phyloP scores from a whole-genome alignment of 2,888 invertebrate species.

The Lapara coniferarum region DNA sequence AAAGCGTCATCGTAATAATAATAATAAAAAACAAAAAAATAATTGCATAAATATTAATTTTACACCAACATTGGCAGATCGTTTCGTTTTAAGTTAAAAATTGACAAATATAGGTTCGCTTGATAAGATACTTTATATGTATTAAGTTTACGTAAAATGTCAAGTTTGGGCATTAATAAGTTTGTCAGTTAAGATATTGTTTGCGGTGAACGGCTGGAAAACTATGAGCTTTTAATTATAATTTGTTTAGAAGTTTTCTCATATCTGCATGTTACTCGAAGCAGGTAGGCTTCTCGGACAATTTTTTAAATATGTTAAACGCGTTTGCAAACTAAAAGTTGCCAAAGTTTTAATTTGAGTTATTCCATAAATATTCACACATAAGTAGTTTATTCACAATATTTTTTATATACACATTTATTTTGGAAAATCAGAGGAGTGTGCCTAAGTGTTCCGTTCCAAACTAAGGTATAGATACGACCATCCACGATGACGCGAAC shows the following conservation, averaged over 20 bases:
- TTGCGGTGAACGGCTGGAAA: not conserved
- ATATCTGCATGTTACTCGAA: not conserved
- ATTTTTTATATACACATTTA: too few species aligned
- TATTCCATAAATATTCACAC: too few species aligned
- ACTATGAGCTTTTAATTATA: not conserved
- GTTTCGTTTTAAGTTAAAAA: too few species aligned
- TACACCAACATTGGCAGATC: too few species aligned
- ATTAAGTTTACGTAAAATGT: not conserved
- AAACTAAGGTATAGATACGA: too few species aligned
- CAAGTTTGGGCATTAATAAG: not conserved
- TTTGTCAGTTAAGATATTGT: not conserved
- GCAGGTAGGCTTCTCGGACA: not conserved
- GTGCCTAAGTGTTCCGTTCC: too few species aligned
- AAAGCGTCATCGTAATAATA: too few species aligned
- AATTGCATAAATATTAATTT: too few species aligned
- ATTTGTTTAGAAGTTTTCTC: constrained; percentile 15
- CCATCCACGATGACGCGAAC: too few species aligned
- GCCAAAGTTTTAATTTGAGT: not conserved
- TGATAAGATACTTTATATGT: too few species aligned
- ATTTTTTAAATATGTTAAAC: not conserved
- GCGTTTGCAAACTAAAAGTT: not conserved
- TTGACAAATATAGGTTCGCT: not conserved
- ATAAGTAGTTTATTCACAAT: not conserved
- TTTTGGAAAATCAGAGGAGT: too few species aligned
- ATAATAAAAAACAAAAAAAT: too few species aligned